Percentiles rank a stretch among this genome's conserved stretches.
phyloP scores from a whole-genome alignment of 2,113 vertebrate species.

The Cyprinodon tularosa region DNA sequence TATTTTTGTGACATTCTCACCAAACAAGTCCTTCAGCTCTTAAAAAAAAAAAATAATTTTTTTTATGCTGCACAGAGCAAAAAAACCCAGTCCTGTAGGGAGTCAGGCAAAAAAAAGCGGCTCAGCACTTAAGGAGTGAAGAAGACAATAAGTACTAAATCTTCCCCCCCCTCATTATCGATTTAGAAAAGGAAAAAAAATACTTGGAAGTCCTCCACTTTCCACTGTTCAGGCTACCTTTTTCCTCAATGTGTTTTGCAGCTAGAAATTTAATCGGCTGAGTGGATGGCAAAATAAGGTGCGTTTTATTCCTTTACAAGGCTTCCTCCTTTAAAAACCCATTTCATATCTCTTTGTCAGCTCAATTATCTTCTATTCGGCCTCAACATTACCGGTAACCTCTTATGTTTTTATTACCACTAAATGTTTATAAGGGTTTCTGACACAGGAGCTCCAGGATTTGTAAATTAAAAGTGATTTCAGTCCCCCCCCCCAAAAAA shows the following conservation, averaged over 20 bases:
- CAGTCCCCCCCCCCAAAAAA: not conserved
- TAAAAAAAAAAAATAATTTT: not conserved
- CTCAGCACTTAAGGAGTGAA: slow-evolving; percentile 25
- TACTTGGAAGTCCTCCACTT: slow-evolving; percentile 34
- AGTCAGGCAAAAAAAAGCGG: slow-evolving; percentile 20
- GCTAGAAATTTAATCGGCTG: slow-evolving; percentile 23
- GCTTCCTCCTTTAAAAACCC: slow-evolving; percentile 21
- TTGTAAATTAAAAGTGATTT: slow-evolving; percentile 5
- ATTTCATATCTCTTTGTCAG: slow-evolving; percentile 40
- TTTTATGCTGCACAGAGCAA: not conserved
- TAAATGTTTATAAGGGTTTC: slow-evolving; percentile 19
- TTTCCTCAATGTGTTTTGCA: slow-evolving; percentile 5
- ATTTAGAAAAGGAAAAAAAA: slow-evolving; percentile 1
- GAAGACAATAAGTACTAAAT: slow-evolving; percentile 31
- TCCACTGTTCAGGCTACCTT: slow-evolving; percentile 18
- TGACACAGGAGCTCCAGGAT: slow-evolving; percentile 7
- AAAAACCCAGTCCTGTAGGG: slow-evolving; percentile 4
- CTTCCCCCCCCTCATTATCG: slow-evolving; percentile 26
- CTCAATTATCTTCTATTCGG: slow-evolving; percentile 21
- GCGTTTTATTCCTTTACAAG: slow-evolving; percentile 15
- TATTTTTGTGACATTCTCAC: not conserved
- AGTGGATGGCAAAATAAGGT: slow-evolving; percentile 25
- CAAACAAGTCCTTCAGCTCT: slow-evolving; percentile 7
- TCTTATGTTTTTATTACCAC: not conserved
- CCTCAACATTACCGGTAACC: slow-evolving; percentile 11